Conservation (phyloP, 1,140 invertebrate genomes). For the Ylistrum balloti region DNA sequence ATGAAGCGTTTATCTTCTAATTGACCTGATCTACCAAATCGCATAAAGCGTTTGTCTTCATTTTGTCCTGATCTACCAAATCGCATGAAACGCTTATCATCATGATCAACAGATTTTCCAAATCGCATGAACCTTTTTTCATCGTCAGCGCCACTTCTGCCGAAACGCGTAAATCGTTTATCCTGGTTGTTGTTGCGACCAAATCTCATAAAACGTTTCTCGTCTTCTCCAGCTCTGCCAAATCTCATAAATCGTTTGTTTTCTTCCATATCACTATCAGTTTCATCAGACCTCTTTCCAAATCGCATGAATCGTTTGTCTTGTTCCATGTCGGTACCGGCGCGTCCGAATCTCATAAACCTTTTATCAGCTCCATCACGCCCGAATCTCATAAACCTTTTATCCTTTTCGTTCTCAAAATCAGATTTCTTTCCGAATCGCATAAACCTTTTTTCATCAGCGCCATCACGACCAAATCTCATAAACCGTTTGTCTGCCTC, state of each 20-base stretch:
- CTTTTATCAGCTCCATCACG: slow-evolving; percentile 63
- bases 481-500: slow-evolving; percentile 72
- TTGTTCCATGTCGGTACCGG: slow-evolving; percentile 52
- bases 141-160: slow-evolving; percentile 2
- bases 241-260: slow-evolving; percentile 67
- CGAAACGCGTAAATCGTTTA: slow-evolving; percentile 66
- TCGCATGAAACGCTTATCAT: slow-evolving; percentile 72
- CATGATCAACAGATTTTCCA: slow-evolving; percentile 59
- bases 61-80: slow-evolving; percentile 64
- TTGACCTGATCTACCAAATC: slow-evolving; percentile 61
- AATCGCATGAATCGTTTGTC: slow-evolving; percentile 77
- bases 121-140: slow-evolving; percentile 74
- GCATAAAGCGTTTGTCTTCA: slow-evolving; percentile 66
- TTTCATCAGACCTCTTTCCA: slow-evolving; percentile 63
- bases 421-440: slow-evolving; percentile 62
- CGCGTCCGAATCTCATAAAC: slow-evolving; percentile 75
- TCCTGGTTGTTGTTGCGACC: slow-evolving; percentile 63
- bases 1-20: slow-evolving; percentile 67
- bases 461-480: slow-evolving; percentile 69
- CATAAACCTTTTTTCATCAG: slow-evolving; percentile 70
- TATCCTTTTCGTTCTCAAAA: slow-evolving; percentile 51
- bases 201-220: slow-evolving; percentile 67
- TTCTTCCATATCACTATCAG: slow-evolving; percentile 69
- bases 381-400: slow-evolving; percentile 59
- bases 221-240: slow-evolving; percentile 68